Evolutionary conservation across 2,113 vertebrate species (phyloP).

Genomic region (Callochromis pleurospilus): DNA sequence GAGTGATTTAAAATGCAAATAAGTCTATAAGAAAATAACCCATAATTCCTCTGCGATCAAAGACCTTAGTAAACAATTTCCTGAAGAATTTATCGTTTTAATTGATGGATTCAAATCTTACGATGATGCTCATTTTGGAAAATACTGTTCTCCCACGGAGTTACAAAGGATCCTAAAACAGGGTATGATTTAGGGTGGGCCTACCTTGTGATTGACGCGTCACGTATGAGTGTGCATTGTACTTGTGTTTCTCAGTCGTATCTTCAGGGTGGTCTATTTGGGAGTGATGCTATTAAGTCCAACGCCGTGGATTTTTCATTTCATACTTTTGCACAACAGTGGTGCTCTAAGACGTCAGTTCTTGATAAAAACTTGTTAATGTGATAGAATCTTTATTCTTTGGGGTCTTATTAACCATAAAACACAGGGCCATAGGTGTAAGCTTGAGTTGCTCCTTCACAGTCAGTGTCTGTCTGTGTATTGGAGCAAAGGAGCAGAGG

Average conservation of each 20-base stretch:
- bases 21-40: background rate
- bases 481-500: background rate
- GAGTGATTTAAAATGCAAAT: background rate
- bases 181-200: background rate
- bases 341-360: background rate
- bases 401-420: background rate
- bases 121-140: background rate
- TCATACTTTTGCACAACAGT: background rate
- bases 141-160: background rate
- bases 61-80: background rate
- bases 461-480: background rate
- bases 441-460: background rate
- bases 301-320: fast-evolving
- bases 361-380: background rate
- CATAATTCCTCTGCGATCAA: background rate
- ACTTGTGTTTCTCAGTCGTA: background rate
- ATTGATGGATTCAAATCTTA: background rate
- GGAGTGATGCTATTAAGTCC: background rate
- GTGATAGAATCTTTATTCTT: background rate
- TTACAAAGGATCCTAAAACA: background rate
- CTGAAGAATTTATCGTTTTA: background rate
- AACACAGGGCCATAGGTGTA: background rate
- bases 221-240: fast-evolving
- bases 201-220: background rate
- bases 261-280: background rate